These are phyloP conservation scores for Dolichallabes microphthalmus DNA, from an alignment of 2,113 vertebrate genomes.

Conservation along the genomic window DNA sequence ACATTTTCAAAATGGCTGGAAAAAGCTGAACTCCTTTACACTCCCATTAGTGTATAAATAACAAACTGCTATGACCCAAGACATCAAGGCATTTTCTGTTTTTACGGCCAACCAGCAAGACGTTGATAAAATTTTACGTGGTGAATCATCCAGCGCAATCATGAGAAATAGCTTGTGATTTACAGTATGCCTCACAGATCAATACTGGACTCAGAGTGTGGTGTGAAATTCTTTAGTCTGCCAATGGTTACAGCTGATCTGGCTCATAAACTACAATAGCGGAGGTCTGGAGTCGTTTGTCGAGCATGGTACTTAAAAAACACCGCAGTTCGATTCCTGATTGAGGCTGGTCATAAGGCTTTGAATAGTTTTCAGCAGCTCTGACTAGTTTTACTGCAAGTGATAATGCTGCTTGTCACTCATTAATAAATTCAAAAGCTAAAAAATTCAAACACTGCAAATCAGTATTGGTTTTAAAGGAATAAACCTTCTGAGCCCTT, in stretches of 20 bases:
- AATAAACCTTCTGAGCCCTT: neutral
- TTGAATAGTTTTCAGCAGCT: neutral
- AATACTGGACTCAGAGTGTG: neutral
- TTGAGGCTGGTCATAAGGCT: neutral
- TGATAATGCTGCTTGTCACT: too few species aligned
- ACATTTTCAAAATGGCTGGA: too few species aligned
- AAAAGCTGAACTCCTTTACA: neutral
- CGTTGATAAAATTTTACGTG: neutral
- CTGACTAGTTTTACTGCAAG: neutral
- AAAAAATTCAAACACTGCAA: neutral
- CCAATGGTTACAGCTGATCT: neutral
- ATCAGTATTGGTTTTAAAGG: neutral
- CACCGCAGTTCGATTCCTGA: neutral
- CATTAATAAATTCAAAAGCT: too few species aligned
- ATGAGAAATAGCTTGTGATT: conserved; percentile 8
- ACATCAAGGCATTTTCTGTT: neutral
- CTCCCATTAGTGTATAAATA: neutral
- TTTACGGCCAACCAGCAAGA: neutral
- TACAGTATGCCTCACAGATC: neutral
- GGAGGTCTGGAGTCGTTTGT: neutral
- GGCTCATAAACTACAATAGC: conserved; percentile 1
- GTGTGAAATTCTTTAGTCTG: neutral
- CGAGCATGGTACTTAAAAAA: neutral
- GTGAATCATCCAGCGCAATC: neutral
- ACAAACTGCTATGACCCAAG: neutral